A percentile compares a stretch with the other conserved stretches of the same genome.
These are phyloP conservation scores for Drosophila kuntzei DNA, from an alignment of 2,888 invertebrate genomes.

Conservation along the genomic window DNA sequence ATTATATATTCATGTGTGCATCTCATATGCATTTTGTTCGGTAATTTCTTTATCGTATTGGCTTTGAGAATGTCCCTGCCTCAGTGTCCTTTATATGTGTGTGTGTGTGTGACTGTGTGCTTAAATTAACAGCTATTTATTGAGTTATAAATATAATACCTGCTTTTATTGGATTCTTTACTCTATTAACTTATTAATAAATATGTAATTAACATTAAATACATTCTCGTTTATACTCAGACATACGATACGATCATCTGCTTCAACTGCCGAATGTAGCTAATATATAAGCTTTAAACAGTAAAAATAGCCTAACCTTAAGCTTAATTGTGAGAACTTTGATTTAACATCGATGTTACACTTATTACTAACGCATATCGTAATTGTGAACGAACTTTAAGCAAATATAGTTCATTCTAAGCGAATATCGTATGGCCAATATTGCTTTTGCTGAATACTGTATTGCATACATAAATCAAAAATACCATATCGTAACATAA, in stretches of 20 bases:
- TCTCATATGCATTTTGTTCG: background rate
- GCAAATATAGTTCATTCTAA: background rate
- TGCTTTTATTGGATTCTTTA: background rate
- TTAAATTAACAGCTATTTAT: background rate
- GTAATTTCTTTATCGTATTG: constrained; percentile 3
- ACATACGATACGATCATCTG: constrained; percentile 4
- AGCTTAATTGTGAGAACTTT: background rate
- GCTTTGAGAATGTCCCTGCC: background rate
- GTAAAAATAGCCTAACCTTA: background rate
- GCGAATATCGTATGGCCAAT: background rate
- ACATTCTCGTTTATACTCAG: background rate
- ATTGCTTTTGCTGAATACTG: background rate
- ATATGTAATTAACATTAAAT: background rate
- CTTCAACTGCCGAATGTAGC: background rate
- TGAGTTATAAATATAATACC: background rate
- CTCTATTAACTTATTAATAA: background rate
- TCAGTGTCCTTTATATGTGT: background rate
- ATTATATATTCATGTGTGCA: background rate
- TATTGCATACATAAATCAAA: background rate
- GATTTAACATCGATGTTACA: background rate
- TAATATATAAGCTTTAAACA: constrained; percentile 5
- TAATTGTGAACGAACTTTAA: background rate
- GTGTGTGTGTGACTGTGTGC: constrained; percentile 12
- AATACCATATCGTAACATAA: background rate
- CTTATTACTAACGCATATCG: background rate